These are phyloP conservation scores for Chouioia cunea DNA, from an alignment of 2,888 invertebrate species.

Conservation along the genomic window DNA sequence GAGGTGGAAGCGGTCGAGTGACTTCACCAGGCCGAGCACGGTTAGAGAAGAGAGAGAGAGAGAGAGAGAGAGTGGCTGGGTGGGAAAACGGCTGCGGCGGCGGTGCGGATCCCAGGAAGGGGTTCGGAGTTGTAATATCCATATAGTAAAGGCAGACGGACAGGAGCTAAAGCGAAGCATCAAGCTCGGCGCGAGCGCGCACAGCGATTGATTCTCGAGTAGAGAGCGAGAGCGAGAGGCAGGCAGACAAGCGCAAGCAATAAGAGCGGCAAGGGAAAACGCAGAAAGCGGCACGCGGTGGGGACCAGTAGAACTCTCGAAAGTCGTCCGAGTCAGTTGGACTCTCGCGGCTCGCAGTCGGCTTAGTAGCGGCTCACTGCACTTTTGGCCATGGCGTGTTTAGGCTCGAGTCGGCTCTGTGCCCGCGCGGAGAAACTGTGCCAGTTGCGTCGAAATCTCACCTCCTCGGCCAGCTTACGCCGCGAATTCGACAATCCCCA, in stretches of 20 bases:
- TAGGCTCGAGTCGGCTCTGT: constrained; percentile 86
- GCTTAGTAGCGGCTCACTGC: constrained; percentile 75
- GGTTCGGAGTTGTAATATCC: too few species aligned
- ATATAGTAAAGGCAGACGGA: too few species aligned
- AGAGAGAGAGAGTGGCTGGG: too few species aligned
- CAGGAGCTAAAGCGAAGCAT: too few species aligned
- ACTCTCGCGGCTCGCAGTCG: constrained; percentile 43
- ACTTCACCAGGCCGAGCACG: too few species aligned
- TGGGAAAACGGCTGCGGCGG: too few species aligned
- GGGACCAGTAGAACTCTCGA: constrained; percentile 60
- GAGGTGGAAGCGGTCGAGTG: too few species aligned
- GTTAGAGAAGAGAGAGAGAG: too few species aligned
- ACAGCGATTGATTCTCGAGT: too few species aligned
- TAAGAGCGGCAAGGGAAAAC: constrained; percentile 41
- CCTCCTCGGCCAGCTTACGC: constrained; percentile 72
- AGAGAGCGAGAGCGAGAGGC: constrained; percentile 6
- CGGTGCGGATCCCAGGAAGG: too few species aligned
- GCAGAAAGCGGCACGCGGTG: constrained; percentile 47
- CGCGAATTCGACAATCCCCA: constrained; percentile 72
- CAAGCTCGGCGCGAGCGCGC: too few species aligned
- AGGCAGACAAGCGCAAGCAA: constrained; percentile 21
- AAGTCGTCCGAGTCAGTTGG: constrained; percentile 55
- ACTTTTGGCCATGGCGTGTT: constrained; percentile 84
- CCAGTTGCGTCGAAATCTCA: constrained; percentile 74
- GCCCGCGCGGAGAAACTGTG: constrained; percentile 86